Evolutionary conservation across 1,140 invertebrate species (phyloP), one percentile per base, ranked within the genome.

Genomic region (Pissodes strobi): DNA sequence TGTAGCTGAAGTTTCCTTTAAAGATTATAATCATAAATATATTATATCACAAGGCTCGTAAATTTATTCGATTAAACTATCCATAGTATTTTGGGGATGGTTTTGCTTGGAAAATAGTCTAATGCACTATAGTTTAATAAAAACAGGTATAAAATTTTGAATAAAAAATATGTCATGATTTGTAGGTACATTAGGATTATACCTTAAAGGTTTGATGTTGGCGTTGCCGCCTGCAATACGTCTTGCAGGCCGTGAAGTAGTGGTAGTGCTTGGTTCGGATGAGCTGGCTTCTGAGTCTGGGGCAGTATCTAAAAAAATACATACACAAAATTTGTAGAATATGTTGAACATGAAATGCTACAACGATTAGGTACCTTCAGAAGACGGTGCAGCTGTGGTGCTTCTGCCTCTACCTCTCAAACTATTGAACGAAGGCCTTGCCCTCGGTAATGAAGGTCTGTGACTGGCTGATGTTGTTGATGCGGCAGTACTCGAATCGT

Each of bases 401-500:
- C 78, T 76, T 1, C 74, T 5, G 22, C 79, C 78, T 63, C 85
- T 80, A 43, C 76, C 76, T 55, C 81, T 76, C 0, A 86, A 59
- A 41, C 12, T 23, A 67, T 83, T 85, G 2, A 87, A 74, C 10
- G 81, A 80, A 0, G 83, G 81, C 10, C 84, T 81, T 12, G 82
- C 80, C 64, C 85, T 79, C n/a, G 83, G 72, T 0, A 75, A 39
- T 1, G 71, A 64, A 13, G 76, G 65, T 43, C 58, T 67, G 13
- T 62, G 63, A 23, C 17, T 17, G 27, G 12, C n/a, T n/a, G n/a
- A n/a, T 12, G 52, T 57, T 9, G 69, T 18, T 15, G 81, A 45
- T 12, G 74, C 53, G 1, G 73, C 37, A 8, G 65, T 61, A 8
- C 52, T 69, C 15, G 61, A 63, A 17, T 67, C 66, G 46, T 52